Conservation (phyloP, 1,140 invertebrate genomes). For the Bombus ignitus region DNA sequence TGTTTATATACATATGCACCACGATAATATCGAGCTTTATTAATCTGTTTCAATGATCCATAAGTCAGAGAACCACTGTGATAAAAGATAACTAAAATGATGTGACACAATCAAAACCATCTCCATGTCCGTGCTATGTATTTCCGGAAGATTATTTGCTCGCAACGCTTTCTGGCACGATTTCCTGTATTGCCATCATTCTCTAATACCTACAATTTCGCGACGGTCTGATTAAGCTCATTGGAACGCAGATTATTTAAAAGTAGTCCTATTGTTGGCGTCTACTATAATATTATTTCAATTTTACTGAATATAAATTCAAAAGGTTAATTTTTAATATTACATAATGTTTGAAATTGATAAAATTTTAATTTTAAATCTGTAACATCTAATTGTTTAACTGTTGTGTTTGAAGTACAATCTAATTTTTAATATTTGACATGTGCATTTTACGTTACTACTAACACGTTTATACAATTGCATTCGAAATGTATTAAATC, state of each 20-base stretch:
- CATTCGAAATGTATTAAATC: not conserved
- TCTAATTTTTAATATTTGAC: not conserved
- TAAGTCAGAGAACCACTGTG: not conserved
- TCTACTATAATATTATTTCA: not conserved
- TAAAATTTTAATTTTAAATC: not conserved
- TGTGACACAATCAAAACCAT: conserved; percentile 21
- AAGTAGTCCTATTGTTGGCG: not conserved
- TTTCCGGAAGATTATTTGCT: conserved; percentile 37
- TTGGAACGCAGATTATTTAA: not conserved
- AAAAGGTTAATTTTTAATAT: not conserved
- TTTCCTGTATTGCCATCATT: conserved; percentile 21
- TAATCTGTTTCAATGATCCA: not conserved
- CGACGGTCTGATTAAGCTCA: not conserved
- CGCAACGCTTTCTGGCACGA: conserved; percentile 28
- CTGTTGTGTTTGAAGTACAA: not conserved
- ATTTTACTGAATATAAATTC: not conserved
- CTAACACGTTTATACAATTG: not conserved
- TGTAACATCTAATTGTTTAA: not conserved
- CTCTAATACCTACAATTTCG: not conserved
- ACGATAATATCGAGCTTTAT: not conserved
- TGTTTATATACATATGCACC: not conserved
- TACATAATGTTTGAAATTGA: too few species aligned
- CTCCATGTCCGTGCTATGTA: conserved; percentile 6
- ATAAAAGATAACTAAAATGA: not conserved
- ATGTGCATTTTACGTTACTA: not conserved